A percentile compares a stretch with the other conserved stretches of the same genome.
Conservation (phyloP, 2,888 invertebrate species). For the Argyresthia goedartella region DNA sequence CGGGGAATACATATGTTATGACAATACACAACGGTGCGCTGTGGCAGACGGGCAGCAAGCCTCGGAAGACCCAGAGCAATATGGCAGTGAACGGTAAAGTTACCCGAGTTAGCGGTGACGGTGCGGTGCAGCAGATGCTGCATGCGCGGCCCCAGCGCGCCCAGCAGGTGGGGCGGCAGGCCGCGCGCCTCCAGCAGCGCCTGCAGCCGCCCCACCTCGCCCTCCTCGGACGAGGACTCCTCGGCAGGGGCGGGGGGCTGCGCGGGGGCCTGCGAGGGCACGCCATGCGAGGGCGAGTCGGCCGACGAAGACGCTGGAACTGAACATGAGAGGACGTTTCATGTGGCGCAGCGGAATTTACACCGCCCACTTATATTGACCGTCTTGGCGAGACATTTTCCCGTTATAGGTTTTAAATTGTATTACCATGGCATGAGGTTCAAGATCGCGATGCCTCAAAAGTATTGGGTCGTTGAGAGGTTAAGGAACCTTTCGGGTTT, state of each 20-base stretch:
- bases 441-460: too few relatives aligned
- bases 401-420: too few relatives aligned
- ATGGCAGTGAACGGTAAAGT: not conserved
- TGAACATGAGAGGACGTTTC: not conserved
- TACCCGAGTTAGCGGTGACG: conserved; percentile 81
- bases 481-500: too few relatives aligned
- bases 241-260: conserved; percentile 75
- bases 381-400: too few relatives aligned
- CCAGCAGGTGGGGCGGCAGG: conserved; percentile 95
- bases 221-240: conserved; percentile 80
- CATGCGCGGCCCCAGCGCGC: conserved; percentile 96
- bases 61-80: not conserved
- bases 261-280: conserved; percentile 35
- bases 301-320: conserved; percentile 46
- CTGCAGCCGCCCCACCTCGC: conserved; percentile 95
- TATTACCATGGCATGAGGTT: too few relatives aligned
- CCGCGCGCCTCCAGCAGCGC: conserved; percentile 95
- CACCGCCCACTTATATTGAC: too few relatives aligned
- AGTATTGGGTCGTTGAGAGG: too few relatives aligned
- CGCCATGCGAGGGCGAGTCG: conserved; percentile 39
- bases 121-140: conserved; percentile 95
- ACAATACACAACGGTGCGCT: too few relatives aligned
- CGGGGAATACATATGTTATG: not conserved
- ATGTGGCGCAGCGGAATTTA: too few relatives aligned
- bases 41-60: not conserved